These are phyloP conservation scores for Lamprotornis superbus DNA, from an alignment of 2,113 vertebrate species.

Conservation along the genomic window DNA sequence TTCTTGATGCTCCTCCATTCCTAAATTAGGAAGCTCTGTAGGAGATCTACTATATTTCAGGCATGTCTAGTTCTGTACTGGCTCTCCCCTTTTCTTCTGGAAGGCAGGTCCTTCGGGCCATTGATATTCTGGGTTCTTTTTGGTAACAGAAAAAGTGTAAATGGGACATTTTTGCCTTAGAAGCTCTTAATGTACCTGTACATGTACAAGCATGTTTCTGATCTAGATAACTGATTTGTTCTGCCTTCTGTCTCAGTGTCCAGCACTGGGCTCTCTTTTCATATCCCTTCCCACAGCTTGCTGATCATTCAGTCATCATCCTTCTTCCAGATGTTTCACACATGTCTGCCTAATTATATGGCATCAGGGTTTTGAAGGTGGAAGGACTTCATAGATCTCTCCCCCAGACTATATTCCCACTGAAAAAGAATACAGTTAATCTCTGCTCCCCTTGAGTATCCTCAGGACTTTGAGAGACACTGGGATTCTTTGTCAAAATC, in stretches of 20 bases:
- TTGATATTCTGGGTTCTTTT: background rate
- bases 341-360: background rate
- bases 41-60: background rate
- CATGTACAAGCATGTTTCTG: background rate
- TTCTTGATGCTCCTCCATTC: background rate
- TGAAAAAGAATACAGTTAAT: background rate
- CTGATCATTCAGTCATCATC: background rate
- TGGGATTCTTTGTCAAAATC: background rate
- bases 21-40: background rate
- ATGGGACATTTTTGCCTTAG: background rate
- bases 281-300: background rate
- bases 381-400: background rate
- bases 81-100: background rate
- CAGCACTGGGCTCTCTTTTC: background rate
- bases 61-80: background rate
- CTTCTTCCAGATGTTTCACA: background rate
- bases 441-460: background rate
- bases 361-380: background rate
- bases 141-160: background rate
- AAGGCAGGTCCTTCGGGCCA: background rate
- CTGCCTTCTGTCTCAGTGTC: background rate
- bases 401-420: background rate
- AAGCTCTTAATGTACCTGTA: background rate
- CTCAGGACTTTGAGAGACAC: background rate
- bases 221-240: background rate